These are phyloP conservation scores for Alligator mississippiensis DNA, from an alignment of 2,113 vertebrate species.

Conservation along the genomic window DNA sequence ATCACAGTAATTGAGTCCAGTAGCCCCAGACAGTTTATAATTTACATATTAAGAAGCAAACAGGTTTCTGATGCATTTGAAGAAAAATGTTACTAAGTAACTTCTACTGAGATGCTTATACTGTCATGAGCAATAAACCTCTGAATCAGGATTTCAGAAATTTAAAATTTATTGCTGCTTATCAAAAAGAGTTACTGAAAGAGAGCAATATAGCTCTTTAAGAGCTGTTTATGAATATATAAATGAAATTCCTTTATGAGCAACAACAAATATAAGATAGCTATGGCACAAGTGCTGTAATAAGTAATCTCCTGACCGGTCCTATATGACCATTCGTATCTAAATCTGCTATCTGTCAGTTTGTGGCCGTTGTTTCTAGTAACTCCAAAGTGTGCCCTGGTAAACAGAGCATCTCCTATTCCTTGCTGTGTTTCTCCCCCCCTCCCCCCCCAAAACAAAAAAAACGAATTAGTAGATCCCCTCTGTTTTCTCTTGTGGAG, in stretches of 20 bases:
- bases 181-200: neutral
- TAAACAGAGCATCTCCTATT: too few relatives aligned
- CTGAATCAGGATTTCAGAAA: neutral
- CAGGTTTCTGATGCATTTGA: neutral
- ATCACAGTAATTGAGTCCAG: neutral
- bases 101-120: neutral
- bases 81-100: neutral
- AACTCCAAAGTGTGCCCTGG: too few relatives aligned
- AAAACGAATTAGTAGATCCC: too few relatives aligned
- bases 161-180: neutral
- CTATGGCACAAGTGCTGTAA: neutral
- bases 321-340: too few relatives aligned
- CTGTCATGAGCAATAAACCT: neutral
- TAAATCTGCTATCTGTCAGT: too few relatives aligned
- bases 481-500: too few relatives aligned
- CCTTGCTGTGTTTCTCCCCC: too few relatives aligned
- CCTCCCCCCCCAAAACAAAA: too few relatives aligned
- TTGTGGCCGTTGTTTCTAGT: too few relatives aligned
- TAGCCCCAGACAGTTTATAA: neutral
- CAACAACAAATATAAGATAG: neutral
- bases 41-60: neutral
- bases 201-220: slow-evolving; percentile 47
- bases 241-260: slow-evolving; percentile 57
- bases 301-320: too few relatives aligned
- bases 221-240: slow-evolving; percentile 38